Conservation (phyloP, 2,888 invertebrate species). For the Sussaba pulchella region DNA sequence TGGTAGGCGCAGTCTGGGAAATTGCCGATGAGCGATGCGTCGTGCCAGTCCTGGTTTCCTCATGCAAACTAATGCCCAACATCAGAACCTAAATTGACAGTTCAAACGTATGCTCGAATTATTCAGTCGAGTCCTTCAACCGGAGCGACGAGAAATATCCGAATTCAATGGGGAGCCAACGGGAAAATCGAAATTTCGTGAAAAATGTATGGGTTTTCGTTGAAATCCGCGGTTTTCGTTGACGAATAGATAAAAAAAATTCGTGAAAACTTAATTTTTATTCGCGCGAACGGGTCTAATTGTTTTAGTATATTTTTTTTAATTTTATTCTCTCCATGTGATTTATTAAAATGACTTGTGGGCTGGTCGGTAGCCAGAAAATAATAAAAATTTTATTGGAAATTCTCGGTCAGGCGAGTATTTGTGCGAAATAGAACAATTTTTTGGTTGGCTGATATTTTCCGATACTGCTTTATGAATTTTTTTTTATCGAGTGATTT, state of each 20-base stretch:
- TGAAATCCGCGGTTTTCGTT: too few species aligned
- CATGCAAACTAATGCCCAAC: slow-evolving; percentile 45
- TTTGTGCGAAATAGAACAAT: neutral
- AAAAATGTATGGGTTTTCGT: too few species aligned
- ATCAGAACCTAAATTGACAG: slow-evolving; percentile 43
- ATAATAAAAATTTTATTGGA: neutral
- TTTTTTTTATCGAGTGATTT: neutral
- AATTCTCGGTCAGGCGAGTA: neutral
- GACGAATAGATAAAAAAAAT: too few species aligned
- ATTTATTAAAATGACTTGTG: neutral
- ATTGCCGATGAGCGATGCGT: slow-evolving; percentile 49
- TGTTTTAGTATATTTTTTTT: too few species aligned
- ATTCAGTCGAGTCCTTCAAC: slow-evolving; percentile 12
- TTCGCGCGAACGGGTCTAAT: too few species aligned
- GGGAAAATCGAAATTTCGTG: too few species aligned
- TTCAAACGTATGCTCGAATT: slow-evolving; percentile 44
- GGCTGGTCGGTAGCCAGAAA: neutral
- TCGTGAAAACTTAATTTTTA: too few species aligned
- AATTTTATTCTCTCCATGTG: too few species aligned
- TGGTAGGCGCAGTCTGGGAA: slow-evolving; percentile 37
- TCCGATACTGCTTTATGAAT: neutral
- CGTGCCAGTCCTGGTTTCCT: slow-evolving; percentile 41
- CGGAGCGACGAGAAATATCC: neutral
- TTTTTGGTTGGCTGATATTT: neutral
- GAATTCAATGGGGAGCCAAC: too few species aligned